Percentiles rank a stretch among this genome's conserved stretches.
phyloP scores from a whole-genome alignment of 2,888 invertebrate genomes.

The Dryadula phaetusa region DNA sequence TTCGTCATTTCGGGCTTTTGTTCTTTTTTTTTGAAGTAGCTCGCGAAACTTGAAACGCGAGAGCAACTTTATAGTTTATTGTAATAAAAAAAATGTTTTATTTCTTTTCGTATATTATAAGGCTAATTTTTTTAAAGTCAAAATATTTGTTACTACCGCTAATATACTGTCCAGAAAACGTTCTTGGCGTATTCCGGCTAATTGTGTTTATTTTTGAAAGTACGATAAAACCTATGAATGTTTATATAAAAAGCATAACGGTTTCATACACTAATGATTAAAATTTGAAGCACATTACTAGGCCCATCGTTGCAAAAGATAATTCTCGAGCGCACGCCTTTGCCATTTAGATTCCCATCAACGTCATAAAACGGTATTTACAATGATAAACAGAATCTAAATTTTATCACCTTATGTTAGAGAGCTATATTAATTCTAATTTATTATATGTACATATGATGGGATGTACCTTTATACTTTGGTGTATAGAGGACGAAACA shows the following conservation, averaged over 20 bases:
- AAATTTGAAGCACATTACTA: conserved; percentile 24
- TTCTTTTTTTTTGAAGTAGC: conserved; percentile 23
- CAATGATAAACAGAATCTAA: conserved; percentile 38
- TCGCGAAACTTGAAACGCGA: conserved; percentile 24
- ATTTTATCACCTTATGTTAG: conserved; percentile 31
- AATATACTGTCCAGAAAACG: background rate
- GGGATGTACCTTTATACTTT: background rate
- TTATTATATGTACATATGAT: background rate
- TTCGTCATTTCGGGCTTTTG: conserved; percentile 29
- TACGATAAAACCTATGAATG: background rate
- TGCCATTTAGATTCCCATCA: conserved; percentile 48
- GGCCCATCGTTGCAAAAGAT: conserved; percentile 39
- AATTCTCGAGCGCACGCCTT: conserved; percentile 45
- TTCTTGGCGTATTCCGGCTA: background rate
- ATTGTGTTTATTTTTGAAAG: background rate
- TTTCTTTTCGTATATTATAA: background rate
- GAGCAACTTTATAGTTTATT: conserved; percentile 22
- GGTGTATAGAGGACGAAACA: background rate
- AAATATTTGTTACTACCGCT: background rate
- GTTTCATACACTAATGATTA: conserved; percentile 24
- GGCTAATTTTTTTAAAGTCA: background rate
- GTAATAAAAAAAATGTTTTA: conserved; percentile 13
- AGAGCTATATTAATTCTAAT: background rate
- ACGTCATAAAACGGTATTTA: conserved; percentile 42
- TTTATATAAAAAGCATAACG: background rate